Evolutionary conservation across 2,113 vertebrate species (phyloP), one percentile per base, ranked within the genome.

Genomic region (Columba janthina): DNA sequence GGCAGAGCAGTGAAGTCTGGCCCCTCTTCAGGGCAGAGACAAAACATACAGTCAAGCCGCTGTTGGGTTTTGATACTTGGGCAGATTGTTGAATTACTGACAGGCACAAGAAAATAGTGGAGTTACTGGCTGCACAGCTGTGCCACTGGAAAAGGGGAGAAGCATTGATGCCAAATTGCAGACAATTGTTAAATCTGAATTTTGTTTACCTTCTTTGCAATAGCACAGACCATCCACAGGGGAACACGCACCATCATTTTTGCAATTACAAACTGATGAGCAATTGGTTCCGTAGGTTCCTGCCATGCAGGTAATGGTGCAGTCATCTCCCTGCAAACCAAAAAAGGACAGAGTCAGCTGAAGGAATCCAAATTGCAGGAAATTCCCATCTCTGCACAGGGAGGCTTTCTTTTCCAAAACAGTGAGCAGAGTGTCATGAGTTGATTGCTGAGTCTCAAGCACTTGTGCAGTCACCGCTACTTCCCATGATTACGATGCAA

Each of bases 261-360:
- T 97, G 97, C 99, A 99, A 96, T 97, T 98, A 83, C 99, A 99
- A n/a, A 98, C 87, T 4, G 98, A 99, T 0, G 98, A 99, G 96
- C 99, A 99, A 90, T 99, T 99, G 84, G 98, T 95, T 29, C 99
- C 99, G 1, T 98, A 99, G 72, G 99, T 98, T 71, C 99, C 99
- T 14, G 97, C 89, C 13, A 98, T 96, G 96, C 99, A 99, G 57
- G 97, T 95, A 21, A 98, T 71, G 6, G 98, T 98, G 79, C 99
- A 99, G 97, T 99, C 98, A 44, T 99, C 98, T 38, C 99, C 99
- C 99, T 99, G 97, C 90, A 89, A 96, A 56, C 31, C 86, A 82
- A 34, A 71, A 57, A 21, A 78, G 70, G 69, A 4, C 84, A 54
- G 71, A 76, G 72, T 96, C 88, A 96, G 89, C 79, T 76, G 21